Evolutionary conservation across 2,888 invertebrate genomes (phyloP), one percentile per base, ranked within the genome.

Genomic region (Calameuta idolon): DNA sequence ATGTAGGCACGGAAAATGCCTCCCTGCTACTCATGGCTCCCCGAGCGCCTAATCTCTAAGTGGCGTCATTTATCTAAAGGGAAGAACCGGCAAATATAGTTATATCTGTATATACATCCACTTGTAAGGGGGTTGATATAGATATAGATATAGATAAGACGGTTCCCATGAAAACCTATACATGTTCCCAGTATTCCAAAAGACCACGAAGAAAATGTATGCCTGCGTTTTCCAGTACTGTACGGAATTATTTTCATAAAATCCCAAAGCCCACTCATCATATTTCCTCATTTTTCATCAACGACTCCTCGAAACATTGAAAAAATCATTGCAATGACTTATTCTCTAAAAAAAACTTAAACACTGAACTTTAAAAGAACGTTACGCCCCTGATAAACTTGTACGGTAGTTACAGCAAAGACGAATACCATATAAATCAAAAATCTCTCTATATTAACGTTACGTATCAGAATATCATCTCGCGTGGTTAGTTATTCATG

Each of bases 31-130:
- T 77, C 75, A n/a, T 35, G 23, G 68, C 40, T 85, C 85, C 83
- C 85, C 80, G 80, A 82, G 83, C 87, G 83, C 84, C 87, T 88
- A 88, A 88, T 88, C 88, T 88, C 85, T 86, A 86, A 88, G 87
- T 87, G 85, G 85, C 84, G 85, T 87, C 87, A 85, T 88, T 88
- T 86, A 87, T 87, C 86, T 83, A 79, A 78, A 83, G 85, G 83
- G 79, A 83, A 83, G 82, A 83, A 83, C 84, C 79, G 81, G 79
- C 75, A 78, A 82, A 83, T 84, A 81, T 82, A 77, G 79, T 33
- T 71, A 71, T 34, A 71, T 33, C 12, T 4, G 15, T 33, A 69
- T 30, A 69, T 69, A 69, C 5, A 69, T 9, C 76, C 77, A 30
- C 33, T 40, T 30, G 11, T 31, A 69, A 33, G 4, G n/a, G 23